phyloP scores from a whole-genome alignment of 1,140 invertebrate species.

The Grapholita molesta region DNA sequence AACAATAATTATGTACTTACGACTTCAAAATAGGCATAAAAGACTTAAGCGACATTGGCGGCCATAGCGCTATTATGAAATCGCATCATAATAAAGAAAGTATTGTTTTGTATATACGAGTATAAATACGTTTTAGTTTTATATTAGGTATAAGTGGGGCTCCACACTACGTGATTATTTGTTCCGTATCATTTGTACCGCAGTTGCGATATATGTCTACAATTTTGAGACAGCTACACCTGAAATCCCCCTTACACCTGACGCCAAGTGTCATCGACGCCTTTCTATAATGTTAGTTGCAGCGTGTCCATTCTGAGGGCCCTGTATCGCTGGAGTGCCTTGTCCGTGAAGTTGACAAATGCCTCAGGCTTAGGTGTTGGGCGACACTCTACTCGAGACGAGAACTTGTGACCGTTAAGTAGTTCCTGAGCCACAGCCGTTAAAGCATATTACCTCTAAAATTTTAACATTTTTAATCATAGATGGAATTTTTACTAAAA shows the following conservation, averaged over 20 bases:
- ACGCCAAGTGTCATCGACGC: not conserved
- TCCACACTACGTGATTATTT: no score
- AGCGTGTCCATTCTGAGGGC: not conserved
- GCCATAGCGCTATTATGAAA: no score
- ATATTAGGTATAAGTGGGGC: no score
- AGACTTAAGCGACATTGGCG: no score
- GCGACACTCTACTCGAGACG: constrained; percentile 35
- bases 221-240: not conserved
- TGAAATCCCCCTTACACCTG: not conserved
- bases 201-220: not conserved
- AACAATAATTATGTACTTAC: no score
- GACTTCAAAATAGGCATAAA: no score
- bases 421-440: not conserved
- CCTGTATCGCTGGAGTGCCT: constrained; percentile 26
- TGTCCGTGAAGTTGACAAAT: constrained; percentile 56
- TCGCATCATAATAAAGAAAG: no score
- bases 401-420: constrained; percentile 26
- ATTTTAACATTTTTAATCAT: not conserved
- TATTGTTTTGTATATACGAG: no score
- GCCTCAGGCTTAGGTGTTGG: constrained; percentile 35
- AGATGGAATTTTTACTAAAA: not conserved
- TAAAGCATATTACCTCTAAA: not conserved
- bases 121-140: no score
- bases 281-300: constrained; percentile 12
- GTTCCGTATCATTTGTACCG: not conserved